Evolutionary conservation across 2,113 vertebrate species (phyloP), one percentile per base, ranked within the genome.

Genomic region (Vireo altiloquus): DNA sequence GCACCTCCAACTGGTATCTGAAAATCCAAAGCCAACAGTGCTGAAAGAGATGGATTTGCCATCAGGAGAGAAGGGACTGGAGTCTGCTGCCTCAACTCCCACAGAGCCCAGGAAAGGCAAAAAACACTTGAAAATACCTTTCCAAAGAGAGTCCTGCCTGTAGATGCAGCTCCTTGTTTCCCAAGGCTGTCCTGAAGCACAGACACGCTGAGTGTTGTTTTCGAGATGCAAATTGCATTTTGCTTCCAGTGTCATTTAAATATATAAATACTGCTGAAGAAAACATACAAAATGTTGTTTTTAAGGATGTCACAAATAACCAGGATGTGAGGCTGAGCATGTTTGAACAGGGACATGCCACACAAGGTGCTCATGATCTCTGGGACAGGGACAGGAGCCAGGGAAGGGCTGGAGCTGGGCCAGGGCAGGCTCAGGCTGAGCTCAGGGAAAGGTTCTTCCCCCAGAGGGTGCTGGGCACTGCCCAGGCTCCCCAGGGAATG

Each of bases 81-180:
- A 92, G 25, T 49, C 69, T 94, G 87, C 80, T 89, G 46, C 86
- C 69, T 76, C 53, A 89, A 87, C 76, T 83, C 77, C 91, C 87
- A 84, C 77, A 54, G 89, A 90, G 47, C 59, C 54, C 72, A 40
- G 17, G n/a, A 9, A 89, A 89, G 63, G 68, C 7, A 61, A 85
- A 85, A 85, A 75, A 28, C 52, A 28, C 52, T 81, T 68, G 37
- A 83, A 76, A 86, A 84, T 37, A 15, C 30, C 65, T 85, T 89
- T 75, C 46, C 71, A 68, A 91, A 85, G 31, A 47, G 2, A 64
- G 7, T 33, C 23, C 23, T 69, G 60, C 77, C 56, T 64, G 23
- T 37, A 30, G 89, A 59, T 61, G 53, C 69, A 87, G 39, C 10
- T 83, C 72, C 40, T 13, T 91, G 25, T 89, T 94, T 93, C 82